Percentiles rank a stretch among this genome's conserved stretches.
phyloP scores from a whole-genome alignment of 37 sponge, comb jelly and placozoan genomes.

The Oopsacas minuta region DNA sequence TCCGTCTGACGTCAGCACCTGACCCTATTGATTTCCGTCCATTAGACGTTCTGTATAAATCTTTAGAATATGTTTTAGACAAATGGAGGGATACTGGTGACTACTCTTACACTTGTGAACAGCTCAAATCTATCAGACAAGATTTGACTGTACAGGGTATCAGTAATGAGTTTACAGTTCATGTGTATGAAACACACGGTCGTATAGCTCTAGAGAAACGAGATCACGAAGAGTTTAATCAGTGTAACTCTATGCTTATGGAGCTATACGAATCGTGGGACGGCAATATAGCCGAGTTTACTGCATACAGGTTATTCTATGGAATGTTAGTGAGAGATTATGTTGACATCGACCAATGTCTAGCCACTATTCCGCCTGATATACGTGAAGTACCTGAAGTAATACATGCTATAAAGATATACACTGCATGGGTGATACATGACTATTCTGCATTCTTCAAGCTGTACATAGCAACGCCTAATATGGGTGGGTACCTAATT shows the following conservation, averaged over 20 bases:
- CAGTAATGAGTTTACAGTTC: slow-evolving; percentile 76
- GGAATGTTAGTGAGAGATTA: slow-evolving; percentile 64
- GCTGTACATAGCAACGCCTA: slow-evolving; percentile 56
- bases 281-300: slow-evolving; percentile 61
- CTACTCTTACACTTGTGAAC: slow-evolving; percentile 81
- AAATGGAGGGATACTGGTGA: slow-evolving; percentile 48
- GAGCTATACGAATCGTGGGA: slow-evolving; percentile 50
- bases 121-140: slow-evolving; percentile 94
- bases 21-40: slow-evolving; percentile 74
- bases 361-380: slow-evolving; percentile 34
- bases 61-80: slow-evolving; percentile 45
- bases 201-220: slow-evolving; percentile 85
- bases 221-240: slow-evolving; percentile 90
- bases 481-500: slow-evolving; percentile 57
- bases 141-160: slow-evolving; percentile 89
- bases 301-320: slow-evolving; percentile 85
- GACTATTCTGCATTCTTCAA: slow-evolving; percentile 76
- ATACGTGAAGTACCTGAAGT: slow-evolving; percentile 39
- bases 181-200: slow-evolving; percentile 93
- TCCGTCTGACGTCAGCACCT: slow-evolving; percentile 95
- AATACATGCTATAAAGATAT: slow-evolving; percentile 51
- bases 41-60: slow-evolving; percentile 37
- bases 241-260: slow-evolving; percentile 85
- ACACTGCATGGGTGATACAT: slow-evolving; percentile 59
- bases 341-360: slow-evolving; percentile 34